Evolutionary conservation across 2,797 vertebrate species (phyloP).

Genomic region (Microchirus variegatus): DNA sequence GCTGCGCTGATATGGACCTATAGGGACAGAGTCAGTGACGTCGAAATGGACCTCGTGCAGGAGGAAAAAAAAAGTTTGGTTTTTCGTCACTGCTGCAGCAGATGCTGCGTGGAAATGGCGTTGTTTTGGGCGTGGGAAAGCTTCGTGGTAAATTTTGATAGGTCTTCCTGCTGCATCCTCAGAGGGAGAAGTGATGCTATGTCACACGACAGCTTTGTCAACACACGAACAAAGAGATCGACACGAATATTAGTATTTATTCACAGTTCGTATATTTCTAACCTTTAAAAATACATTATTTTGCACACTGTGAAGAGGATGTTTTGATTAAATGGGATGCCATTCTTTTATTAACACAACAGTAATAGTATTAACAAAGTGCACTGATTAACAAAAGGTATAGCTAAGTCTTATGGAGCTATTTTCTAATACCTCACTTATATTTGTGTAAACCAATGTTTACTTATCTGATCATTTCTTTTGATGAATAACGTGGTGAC

Average conservation of each 20-base stretch:
- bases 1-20: conserved; percentile 14
- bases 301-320: background rate
- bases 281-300: too few relatives aligned
- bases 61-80: conserved; percentile 20
- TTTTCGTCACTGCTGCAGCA: conserved; percentile 39
- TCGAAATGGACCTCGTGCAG: conserved; percentile 30
- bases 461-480: too few relatives aligned
- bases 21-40: conserved; percentile 30
- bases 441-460: too few relatives aligned
- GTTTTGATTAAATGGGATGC: background rate
- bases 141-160: conserved; percentile 45
- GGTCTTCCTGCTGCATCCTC: conserved; percentile 37
- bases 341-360: background rate
- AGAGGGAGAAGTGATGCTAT: background rate
- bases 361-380: background rate
- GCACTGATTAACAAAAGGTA: background rate
- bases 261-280: too few relatives aligned
- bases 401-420: too few relatives aligned
- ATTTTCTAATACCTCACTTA: too few relatives aligned
- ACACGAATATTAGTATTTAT: too few relatives aligned
- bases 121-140: conserved; percentile 77
- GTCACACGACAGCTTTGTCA: background rate
- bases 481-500: too few relatives aligned
- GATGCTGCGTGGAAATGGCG: conserved; percentile 67
- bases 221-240: background rate